Evolutionary conservation across 1,140 invertebrate genomes (phyloP).

Genomic region (Drosophila sp.): DNA sequence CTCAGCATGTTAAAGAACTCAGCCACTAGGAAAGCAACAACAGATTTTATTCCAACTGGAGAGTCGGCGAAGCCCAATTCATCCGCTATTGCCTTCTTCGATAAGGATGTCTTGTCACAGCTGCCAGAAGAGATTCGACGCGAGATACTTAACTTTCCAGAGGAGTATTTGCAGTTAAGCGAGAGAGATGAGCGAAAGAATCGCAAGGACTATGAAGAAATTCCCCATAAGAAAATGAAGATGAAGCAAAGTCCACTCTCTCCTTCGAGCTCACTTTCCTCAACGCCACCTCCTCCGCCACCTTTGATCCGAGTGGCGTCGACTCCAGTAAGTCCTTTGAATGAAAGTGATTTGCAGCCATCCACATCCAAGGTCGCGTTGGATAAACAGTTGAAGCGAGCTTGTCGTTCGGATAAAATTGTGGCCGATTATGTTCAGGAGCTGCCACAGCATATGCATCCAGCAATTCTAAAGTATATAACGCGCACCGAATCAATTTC

Average conservation of each 20-base stretch:
- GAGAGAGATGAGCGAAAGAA: not conserved
- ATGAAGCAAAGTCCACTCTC: not conserved
- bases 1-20: conserved; percentile 4
- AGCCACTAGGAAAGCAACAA: not conserved
- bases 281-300: conserved; percentile 4
- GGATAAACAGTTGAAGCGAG: conserved; percentile 12
- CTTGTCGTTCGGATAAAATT: conserved; percentile 44
- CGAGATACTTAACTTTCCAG: conserved; percentile 86
- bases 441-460: conserved; percentile 33
- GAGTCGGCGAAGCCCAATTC: not conserved
- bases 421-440: conserved; percentile 46
- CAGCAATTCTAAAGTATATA: conserved; percentile 40
- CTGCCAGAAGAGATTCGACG: conserved; percentile 87
- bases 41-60: not conserved
- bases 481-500: conserved; percentile 2
- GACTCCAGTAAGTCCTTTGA: conserved; percentile 23
- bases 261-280: not conserved
- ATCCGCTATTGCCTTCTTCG: conserved; percentile 72
- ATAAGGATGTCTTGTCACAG: conserved; percentile 86
- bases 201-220: not conserved
- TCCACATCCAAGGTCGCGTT: conserved; percentile 62
- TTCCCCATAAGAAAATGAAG: not conserved
- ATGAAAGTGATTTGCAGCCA: conserved; percentile 59
- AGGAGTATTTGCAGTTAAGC: conserved; percentile 42
- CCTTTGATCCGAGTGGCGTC: not conserved